Percentiles rank a stretch among this genome's conserved stretches.
phyloP scores from a whole-genome alignment of 1,140 invertebrate species.

The Pseudomyrmex flavicornis region DNA sequence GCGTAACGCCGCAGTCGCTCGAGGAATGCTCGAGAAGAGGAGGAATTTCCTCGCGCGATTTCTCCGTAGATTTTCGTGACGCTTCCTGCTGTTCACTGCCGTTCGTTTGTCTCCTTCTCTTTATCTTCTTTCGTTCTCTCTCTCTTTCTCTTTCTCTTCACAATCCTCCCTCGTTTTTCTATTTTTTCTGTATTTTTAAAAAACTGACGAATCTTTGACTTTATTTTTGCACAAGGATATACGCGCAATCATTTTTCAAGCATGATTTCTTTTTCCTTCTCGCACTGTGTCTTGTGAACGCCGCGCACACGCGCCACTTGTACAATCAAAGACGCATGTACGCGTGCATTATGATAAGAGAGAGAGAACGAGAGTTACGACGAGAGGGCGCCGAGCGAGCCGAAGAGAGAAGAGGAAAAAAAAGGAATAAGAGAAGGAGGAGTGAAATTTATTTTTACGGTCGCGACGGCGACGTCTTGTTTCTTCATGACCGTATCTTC shows the following conservation, averaged over 20 bases:
- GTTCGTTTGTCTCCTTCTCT: not conserved
- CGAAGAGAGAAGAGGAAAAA: not conserved
- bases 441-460: slow-evolving; percentile 72
- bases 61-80: slow-evolving; percentile 19
- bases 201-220: slow-evolving; percentile 52
- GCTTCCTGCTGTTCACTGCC: slow-evolving; percentile 7
- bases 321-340: slow-evolving; percentile 67
- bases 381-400: not conserved
- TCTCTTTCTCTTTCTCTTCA: not conserved
- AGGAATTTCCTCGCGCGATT: slow-evolving; percentile 2
- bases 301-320: slow-evolving; percentile 59
- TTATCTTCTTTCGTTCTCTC: not conserved
- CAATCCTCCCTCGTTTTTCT: not conserved
- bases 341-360: slow-evolving; percentile 60
- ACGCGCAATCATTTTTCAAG: slow-evolving; percentile 53
- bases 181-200: not conserved
- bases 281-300: slow-evolving; percentile 19
- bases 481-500: slow-evolving; percentile 59
- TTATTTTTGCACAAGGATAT: slow-evolving; percentile 54
- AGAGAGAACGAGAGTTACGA: slow-evolving; percentile 6
- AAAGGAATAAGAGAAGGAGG: not conserved
- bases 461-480: slow-evolving; percentile 64
- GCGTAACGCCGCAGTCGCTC: slow-evolving; percentile 23
- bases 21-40: slow-evolving; percentile 26
- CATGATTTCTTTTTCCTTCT: slow-evolving; percentile 25